Percentiles rank a stretch among this genome's conserved stretches.
phyloP scores from a whole-genome alignment of 2,113 vertebrate species.

The Clinocottus analis region DNA sequence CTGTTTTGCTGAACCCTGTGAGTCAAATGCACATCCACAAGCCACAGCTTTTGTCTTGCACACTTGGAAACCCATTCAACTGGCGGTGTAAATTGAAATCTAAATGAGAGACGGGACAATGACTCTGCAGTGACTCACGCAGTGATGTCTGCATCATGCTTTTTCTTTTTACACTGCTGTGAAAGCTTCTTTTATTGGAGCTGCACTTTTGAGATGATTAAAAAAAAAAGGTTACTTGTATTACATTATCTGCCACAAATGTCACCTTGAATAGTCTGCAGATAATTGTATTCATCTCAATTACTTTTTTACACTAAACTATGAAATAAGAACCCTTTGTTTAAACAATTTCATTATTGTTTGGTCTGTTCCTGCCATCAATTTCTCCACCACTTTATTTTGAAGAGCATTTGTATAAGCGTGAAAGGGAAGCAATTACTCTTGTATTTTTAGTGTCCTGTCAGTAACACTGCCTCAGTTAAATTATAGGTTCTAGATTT shows the following conservation, averaged over 20 bases:
- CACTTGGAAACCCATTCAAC: slow-evolving; percentile 37
- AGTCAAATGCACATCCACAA: slow-evolving; percentile 70
- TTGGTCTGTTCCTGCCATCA: not conserved
- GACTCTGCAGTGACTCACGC: slow-evolving; percentile 50
- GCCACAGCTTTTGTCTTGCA: slow-evolving; percentile 33
- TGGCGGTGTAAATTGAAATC: slow-evolving; percentile 50
- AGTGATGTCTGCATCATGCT: not conserved
- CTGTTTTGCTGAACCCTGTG: slow-evolving; percentile 95
- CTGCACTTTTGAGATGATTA: slow-evolving; percentile 17
- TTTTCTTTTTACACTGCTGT: slow-evolving; percentile 11
- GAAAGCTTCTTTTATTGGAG: slow-evolving; percentile 36
- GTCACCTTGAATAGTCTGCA: not conserved
- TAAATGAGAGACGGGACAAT: slow-evolving; percentile 35
- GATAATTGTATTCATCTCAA: not conserved
- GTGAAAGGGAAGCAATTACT: not conserved
- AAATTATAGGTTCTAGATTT: not conserved
- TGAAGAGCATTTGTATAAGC: not conserved
- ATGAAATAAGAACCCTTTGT: not conserved
- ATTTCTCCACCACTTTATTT: not conserved
- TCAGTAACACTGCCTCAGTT: not conserved
- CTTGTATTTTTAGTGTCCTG: not conserved
- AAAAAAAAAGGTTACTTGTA: slow-evolving; percentile 6
- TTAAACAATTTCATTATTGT: not conserved
- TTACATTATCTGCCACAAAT: not conserved
- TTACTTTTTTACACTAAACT: slow-evolving; percentile 8